These are phyloP conservation scores for Chelonoidis abingdonii DNA, from an alignment of 2,113 vertebrate species.

Conservation along the genomic window DNA sequence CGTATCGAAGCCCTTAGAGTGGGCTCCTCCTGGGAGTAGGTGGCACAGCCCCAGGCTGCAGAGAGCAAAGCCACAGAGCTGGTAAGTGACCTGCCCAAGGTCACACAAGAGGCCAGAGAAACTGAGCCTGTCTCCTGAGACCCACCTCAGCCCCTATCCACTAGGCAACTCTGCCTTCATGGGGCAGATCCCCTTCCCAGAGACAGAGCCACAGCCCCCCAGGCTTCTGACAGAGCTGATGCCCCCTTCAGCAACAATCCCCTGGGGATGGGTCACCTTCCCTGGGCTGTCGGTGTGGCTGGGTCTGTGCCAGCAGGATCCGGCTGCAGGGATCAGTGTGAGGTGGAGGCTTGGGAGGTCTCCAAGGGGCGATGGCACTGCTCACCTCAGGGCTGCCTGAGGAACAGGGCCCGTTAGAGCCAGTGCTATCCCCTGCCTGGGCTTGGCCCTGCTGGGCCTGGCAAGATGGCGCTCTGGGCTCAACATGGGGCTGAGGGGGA, in stretches of 20 bases:
- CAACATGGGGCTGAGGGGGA: not conserved
- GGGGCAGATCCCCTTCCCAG: not conserved
- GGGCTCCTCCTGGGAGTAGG: not conserved
- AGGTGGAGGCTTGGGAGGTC: not conserved
- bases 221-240: not conserved
- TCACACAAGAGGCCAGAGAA: not conserved
- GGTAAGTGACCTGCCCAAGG: not conserved
- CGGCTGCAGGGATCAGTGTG: not conserved
- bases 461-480: not conserved
- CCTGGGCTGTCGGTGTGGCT: not conserved
- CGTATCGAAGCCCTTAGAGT: not conserved
- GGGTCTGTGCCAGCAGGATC: not conserved
- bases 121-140: not conserved
- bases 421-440: not conserved
- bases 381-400: not conserved
- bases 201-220: not conserved
- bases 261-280: too few species aligned
- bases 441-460: not conserved
- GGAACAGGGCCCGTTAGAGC: not conserved
- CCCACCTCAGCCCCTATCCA: not conserved
- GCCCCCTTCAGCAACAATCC: not conserved
- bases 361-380: too few species aligned
- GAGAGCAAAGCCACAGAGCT: too few species aligned
- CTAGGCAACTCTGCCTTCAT: not conserved
- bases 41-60: not conserved